These are phyloP conservation scores for Plumapathes pennacea DNA, from an alignment of 92 coral and sea anemone species.

Conservation along the genomic window DNA sequence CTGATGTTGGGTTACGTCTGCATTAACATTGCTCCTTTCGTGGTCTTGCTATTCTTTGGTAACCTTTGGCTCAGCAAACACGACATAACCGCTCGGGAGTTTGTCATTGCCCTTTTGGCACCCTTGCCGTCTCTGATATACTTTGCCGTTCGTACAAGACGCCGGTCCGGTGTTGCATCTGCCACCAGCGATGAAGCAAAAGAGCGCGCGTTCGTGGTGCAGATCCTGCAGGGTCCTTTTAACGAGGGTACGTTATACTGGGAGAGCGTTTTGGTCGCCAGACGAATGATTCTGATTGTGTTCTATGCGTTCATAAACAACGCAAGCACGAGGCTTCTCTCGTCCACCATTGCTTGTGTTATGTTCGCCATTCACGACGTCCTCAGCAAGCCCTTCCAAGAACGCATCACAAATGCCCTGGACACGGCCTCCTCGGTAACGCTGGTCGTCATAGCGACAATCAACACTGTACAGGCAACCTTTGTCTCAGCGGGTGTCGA, in stretches of 20 bases:
- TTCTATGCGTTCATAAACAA: constrained; percentile 16
- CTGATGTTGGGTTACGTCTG: constrained; percentile 35
- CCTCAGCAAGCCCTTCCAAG: constrained; percentile 17
- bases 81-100: constrained; percentile 34
- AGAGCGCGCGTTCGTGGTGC: constrained; percentile 10
- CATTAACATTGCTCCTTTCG: constrained; percentile 47
- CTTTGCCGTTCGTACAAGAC: constrained; percentile 26
- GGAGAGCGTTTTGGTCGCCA: constrained; percentile 28
- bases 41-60: constrained; percentile 45
- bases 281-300: constrained; percentile 37
- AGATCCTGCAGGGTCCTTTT: constrained; percentile 47
- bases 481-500: constrained; percentile 23
- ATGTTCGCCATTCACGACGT: constrained; percentile 20
- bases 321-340: constrained; percentile 12
- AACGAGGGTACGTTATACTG: constrained; percentile 37
- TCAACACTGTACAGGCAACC: constrained; percentile 41
- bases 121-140: constrained; percentile 45
- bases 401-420: constrained; percentile 3
- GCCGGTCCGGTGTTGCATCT: background rate
- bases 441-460: constrained; percentile 10
- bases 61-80: constrained; percentile 24
- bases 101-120: constrained; percentile 28
- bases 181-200: constrained; percentile 4
- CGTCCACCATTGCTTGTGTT: constrained; percentile 14
- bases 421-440: constrained; percentile 23